Evolutionary conservation across 2,888 invertebrate species (phyloP).

Genomic region (Lepidonotus clava): DNA sequence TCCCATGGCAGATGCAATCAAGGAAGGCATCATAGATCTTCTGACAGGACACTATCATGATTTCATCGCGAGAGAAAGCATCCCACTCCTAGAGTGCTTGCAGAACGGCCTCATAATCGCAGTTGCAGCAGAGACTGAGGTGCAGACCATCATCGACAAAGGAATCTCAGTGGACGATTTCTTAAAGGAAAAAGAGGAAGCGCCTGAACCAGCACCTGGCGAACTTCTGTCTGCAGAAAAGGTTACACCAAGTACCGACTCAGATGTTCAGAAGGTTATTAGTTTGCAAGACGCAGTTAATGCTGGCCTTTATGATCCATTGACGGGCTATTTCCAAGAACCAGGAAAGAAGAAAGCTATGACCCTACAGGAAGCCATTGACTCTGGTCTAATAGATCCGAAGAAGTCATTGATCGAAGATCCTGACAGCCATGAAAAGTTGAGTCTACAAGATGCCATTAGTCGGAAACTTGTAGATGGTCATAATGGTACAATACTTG

Average conservation of each 20-base stretch:
- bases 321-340: not conserved
- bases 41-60: constrained; percentile 32
- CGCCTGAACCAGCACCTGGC: not conserved
- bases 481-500: not conserved
- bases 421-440: constrained; percentile 87
- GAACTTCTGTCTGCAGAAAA: not conserved
- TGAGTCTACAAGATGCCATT: constrained; percentile 81
- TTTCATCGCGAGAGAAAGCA: not conserved
- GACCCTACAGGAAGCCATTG: constrained; percentile 60
- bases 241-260: not conserved
- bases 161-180: not conserved
- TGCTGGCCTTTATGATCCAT: constrained; percentile 16
- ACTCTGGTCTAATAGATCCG: constrained; percentile 84
- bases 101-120: not conserved
- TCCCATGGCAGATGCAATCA: constrained; percentile 82
- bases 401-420: constrained; percentile 61
- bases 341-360: not conserved
- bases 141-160: constrained; percentile 20
- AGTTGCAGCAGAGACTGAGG: constrained; percentile 26
- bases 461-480: constrained; percentile 49
- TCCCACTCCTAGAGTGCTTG: constrained; percentile 20
- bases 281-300: not conserved
- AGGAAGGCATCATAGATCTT: constrained; percentile 54
- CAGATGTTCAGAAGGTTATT: not conserved
- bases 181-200: not conserved